Evolutionary conservation across 2,888 invertebrate genomes (phyloP).

Genomic region (Tipula unca): DNA sequence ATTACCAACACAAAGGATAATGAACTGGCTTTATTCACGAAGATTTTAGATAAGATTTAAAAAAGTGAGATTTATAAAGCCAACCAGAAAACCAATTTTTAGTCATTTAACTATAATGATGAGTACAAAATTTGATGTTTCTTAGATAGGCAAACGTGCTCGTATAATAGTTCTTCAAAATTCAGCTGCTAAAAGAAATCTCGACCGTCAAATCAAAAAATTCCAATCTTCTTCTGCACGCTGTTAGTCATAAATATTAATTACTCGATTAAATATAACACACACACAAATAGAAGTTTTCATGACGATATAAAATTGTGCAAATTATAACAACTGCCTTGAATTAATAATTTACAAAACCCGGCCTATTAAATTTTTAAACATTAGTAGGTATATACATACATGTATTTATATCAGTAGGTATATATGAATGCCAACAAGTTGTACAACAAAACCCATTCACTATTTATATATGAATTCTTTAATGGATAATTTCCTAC

Average conservation of each 20-base stretch:
- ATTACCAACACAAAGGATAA: too few species aligned
- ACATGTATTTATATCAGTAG: too few species aligned
- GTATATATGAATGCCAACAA: background rate
- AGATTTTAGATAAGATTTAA: too few species aligned
- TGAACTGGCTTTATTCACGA: too few species aligned
- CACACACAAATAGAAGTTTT: background rate
- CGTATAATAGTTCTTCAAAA: too few species aligned
- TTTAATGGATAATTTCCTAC: background rate
- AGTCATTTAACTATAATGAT: too few species aligned
- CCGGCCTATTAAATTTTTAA: background rate
- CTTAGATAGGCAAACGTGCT: too few species aligned
- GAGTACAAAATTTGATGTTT: too few species aligned
- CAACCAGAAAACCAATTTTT: too few species aligned
- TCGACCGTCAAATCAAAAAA: background rate
- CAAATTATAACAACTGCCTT: background rate
- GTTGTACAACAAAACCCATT: background rate
- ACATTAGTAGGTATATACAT: background rate
- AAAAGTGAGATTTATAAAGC: too few species aligned
- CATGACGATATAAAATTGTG: background rate
- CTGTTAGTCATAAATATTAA: background rate
- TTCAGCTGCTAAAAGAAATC: background rate
- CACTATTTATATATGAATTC: background rate
- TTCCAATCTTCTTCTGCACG: background rate
- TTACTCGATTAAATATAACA: background rate
- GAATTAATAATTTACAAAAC: background rate